Conservation (phyloP, 2,797 vertebrate genomes). For the Oryzias dopingdopingensis region DNA sequence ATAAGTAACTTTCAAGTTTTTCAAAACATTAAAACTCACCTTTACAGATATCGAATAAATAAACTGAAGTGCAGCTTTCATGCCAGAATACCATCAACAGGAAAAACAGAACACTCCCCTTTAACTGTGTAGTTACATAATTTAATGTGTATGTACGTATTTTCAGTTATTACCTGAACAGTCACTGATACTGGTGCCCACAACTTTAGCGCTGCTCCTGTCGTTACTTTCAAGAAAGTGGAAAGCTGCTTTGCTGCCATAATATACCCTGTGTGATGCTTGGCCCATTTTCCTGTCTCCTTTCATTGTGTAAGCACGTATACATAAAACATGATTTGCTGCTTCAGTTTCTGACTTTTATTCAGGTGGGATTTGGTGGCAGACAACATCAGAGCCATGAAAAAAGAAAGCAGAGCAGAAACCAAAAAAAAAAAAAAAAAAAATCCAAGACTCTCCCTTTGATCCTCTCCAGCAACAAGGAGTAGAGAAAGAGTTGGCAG, state of each 20-base stretch:
- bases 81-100: constrained; percentile 20
- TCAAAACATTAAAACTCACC: neutral
- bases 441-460: constrained; percentile 32
- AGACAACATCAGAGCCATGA: constrained; percentile 60
- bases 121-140: constrained; percentile 28
- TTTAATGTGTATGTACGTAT: constrained; percentile 25
- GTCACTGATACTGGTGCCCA: constrained; percentile 5
- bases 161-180: constrained; percentile 37
- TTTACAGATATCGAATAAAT: constrained; percentile 7
- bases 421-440: constrained; percentile 23
- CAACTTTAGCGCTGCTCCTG: constrained; percentile 29
- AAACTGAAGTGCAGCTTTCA: constrained; percentile 25
- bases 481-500: constrained; percentile 37
- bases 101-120: constrained; percentile 23
- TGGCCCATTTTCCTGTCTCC: constrained; percentile 69
- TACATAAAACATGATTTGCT: constrained; percentile 78
- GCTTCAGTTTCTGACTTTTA: constrained; percentile 73
- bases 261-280: constrained; percentile 66
- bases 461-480: constrained; percentile 34
- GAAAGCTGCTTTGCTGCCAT: constrained; percentile 71
- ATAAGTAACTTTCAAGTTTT: neutral
- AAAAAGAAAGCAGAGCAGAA: constrained; percentile 47
- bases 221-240: constrained; percentile 51
- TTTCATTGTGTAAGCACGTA: constrained; percentile 72
- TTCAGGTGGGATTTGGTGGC: constrained; percentile 69